A percentile compares a stretch with the other conserved stretches of the same genome.
phyloP scores from a whole-genome alignment of 2,888 invertebrate species.

The Didymodactylos carnosus region DNA sequence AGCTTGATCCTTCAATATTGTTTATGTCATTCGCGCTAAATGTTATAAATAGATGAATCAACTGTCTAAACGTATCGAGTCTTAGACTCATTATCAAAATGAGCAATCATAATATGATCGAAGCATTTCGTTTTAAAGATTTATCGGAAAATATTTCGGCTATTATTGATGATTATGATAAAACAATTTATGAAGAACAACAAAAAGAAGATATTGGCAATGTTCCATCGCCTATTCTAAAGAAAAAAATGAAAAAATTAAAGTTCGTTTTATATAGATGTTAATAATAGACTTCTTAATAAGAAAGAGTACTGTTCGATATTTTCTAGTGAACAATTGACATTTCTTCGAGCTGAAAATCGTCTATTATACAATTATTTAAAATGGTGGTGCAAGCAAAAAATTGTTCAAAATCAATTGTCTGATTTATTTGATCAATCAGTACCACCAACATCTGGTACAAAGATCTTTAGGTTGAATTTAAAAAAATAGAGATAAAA shows the following conservation, averaged over 20 bases:
- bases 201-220: neutral
- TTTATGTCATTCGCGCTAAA: too few species aligned
- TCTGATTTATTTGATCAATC: too few species aligned
- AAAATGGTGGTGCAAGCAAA: neutral
- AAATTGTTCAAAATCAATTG: neutral
- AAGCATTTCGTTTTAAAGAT: too few species aligned
- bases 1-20: too few species aligned
- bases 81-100: too few species aligned
- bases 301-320: neutral
- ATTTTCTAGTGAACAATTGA: neutral
- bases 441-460: too few species aligned
- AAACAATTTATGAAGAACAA: neutral
- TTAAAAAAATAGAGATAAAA: neutral
- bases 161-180: neutral
- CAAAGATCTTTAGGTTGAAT: too few species aligned
- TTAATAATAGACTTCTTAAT: neutral
- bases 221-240: neutral
- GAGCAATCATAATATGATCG: too few species aligned
- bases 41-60: too few species aligned
- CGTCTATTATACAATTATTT: neutral
- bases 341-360: neutral
- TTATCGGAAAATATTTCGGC: neutral
- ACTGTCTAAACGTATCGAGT: too few species aligned
- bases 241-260: neutral
- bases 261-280: neutral